Evolutionary conservation across 30 jellyfish, hydroid and myxozoan genomes (phyloP).

Genomic region (Catostylus mosaicus): DNA sequence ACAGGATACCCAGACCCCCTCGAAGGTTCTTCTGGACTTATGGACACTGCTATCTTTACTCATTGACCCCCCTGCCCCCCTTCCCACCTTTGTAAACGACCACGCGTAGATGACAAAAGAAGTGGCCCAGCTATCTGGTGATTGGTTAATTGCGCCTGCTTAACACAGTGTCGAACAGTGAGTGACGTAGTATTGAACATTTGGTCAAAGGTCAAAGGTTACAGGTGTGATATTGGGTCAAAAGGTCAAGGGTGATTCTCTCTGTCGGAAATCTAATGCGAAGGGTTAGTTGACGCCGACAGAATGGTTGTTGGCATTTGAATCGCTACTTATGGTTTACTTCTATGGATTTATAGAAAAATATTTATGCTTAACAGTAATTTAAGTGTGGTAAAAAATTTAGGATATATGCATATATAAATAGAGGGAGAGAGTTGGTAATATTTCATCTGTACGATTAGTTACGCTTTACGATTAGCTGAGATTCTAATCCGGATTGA

Average conservation of each 20-base stretch:
- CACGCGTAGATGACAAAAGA: not conserved
- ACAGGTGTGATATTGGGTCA: not conserved
- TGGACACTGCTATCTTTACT: slow-evolving; percentile 90
- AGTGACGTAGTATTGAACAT: not conserved
- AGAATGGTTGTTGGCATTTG: not conserved
- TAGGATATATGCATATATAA: slow-evolving; percentile 11
- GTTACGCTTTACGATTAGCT: no score
- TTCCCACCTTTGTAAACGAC: not conserved
- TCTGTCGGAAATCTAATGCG: not conserved
- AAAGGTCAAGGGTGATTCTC: slow-evolving; percentile 9
- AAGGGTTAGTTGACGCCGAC: not conserved
- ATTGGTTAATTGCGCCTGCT: slow-evolving; percentile 11
- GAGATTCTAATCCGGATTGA: no score
- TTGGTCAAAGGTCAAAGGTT: slow-evolving; percentile 32
- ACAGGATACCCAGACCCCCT: slow-evolving; percentile 86
- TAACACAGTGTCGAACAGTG: slow-evolving; percentile 3
- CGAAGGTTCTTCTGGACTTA: slow-evolving; percentile 81
- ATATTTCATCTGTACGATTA: no score
- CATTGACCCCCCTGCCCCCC: slow-evolving; percentile 44
- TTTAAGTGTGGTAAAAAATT: slow-evolving; percentile 14
- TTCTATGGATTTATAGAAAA: not conserved
- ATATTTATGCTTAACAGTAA: slow-evolving; percentile 11
- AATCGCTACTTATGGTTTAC: not conserved
- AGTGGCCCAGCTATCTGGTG: slow-evolving; percentile 32
- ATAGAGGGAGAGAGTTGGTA: slow-evolving; percentile 3